Percentiles rank a stretch among this genome's conserved stretches.
These are phyloP conservation scores for Pseudomugil tenellus DNA, from an alignment of 2,797 vertebrate genomes.

Conservation along the genomic window DNA sequence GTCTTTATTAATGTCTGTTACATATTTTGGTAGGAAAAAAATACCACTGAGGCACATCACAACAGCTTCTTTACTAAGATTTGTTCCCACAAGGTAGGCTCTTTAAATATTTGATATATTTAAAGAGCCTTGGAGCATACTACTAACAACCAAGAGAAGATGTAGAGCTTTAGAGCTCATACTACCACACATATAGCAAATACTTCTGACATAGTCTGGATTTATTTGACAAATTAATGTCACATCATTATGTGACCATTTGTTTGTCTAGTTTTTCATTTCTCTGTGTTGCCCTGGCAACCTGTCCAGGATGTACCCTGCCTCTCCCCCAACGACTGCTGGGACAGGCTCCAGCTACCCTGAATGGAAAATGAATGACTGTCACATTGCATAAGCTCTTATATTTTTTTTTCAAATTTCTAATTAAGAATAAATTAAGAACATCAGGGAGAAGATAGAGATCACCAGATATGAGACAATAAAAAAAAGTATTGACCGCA, in stretches of 20 bases:
- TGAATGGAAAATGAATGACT: no score
- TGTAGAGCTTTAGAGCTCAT: neutral
- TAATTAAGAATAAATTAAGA: neutral
- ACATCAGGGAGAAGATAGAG: neutral
- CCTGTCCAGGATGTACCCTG: no score
- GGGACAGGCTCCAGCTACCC: no score
- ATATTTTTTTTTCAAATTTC: no score
- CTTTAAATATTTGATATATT: no score
- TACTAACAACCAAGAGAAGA: neutral
- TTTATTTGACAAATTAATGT: neutral
- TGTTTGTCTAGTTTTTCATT: no score
- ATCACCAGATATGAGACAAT: no score
- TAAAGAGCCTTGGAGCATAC: neutral
- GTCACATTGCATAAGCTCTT: no score
- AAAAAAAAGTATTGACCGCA: no score
- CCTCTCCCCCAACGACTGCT: no score
- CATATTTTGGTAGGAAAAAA: neutral
- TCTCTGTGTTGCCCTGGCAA: no score
- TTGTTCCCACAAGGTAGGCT: neutral
- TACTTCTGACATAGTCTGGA: neutral
- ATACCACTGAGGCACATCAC: neutral
- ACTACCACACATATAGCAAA: neutral
- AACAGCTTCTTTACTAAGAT: neutral
- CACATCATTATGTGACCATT: no score
- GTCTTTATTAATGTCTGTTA: neutral